Evolutionary conservation across 2,888 invertebrate genomes (phyloP), one percentile per base, ranked within the genome.

Genomic region (Drosophila mimica): DNA sequence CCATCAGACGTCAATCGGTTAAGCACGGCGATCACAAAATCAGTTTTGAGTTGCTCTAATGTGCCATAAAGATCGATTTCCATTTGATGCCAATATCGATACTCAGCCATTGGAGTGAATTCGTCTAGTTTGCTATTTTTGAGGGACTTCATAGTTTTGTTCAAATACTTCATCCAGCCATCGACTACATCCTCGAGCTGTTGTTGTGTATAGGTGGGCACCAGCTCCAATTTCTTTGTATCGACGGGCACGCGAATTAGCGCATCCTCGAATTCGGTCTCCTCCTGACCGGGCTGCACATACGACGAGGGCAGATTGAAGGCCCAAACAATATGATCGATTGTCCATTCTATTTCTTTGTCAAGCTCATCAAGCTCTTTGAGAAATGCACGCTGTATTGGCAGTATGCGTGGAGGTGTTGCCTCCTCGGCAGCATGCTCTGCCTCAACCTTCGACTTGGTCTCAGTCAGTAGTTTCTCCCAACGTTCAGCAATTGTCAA

Each of bases 1-100:
- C 83, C 62, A 56, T 71, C 76, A 13, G 31, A 31, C 15, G 75
- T 80, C 30, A 91, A 71, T 4, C 62, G 80, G 79, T 91, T 81
- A 7, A 93, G 71, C 3, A 92, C 88, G 4, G 87, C 70, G n/a
- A 83, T 46, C 7, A 93, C 93, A 71, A 93, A 93, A 0, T 96
- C 95, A 46, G 96, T 95, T 89, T 97, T 97, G 46, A 98, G 93
- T 91, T 98, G 97, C 83, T 98, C 98, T 30, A 96, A 95, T 1
- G 98, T 93, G 33, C 96, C 94, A 66, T 97, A 96, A 30, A 98
- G 94, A 62, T 96, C 96, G 0, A 96, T 95, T 91, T 97, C 96
- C 74, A 96, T 94, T 86, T 97, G 96, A 60, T 96, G 95, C 98
- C 98, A 98, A 86, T 96, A 97, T 72, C 96, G 96, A 89, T 97